A percentile compares a stretch with the other conserved stretches of the same genome.
Evolutionary conservation across 1,140 invertebrate species (phyloP).

Genomic region (Wasmannia auropunctata): DNA sequence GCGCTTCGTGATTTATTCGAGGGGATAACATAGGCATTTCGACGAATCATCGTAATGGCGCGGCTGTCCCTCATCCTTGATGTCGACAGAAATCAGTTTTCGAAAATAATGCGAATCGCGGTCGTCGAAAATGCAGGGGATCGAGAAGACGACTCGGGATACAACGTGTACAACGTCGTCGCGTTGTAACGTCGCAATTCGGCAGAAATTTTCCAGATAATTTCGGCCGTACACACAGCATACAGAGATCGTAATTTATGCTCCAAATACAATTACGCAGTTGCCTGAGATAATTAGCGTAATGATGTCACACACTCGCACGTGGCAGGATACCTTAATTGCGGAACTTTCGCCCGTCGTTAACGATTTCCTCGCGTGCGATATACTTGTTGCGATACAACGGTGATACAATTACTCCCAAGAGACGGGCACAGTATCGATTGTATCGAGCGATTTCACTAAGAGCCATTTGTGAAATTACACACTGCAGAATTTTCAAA

Average conservation of each 20-base stretch:
- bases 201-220: neutral
- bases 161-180: neutral
- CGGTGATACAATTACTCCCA: slow-evolving; percentile 26
- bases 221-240: neutral
- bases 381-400: slow-evolving; percentile 34
- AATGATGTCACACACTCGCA: slow-evolving; percentile 7
- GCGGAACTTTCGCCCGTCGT: slow-evolving; percentile 49
- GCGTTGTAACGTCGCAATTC: neutral
- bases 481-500: neutral
- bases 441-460: neutral
- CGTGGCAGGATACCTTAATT: slow-evolving; percentile 36
- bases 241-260: slow-evolving; percentile 42
- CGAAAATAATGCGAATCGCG: slow-evolving; percentile 41
- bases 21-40: slow-evolving; percentile 50
- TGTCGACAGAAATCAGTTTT: slow-evolving; percentile 50
- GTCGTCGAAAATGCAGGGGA: neutral
- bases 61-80: slow-evolving; percentile 42
- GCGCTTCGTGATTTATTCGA: slow-evolving; percentile 70
- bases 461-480: neutral
- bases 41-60: slow-evolving; percentile 52
- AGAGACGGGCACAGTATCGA: neutral
- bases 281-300: slow-evolving; percentile 41
- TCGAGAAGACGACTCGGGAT: neutral
- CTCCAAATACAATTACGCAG: slow-evolving; percentile 28
- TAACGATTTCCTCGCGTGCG: slow-evolving; percentile 36